Base-by-base conservation (phyloP, 2,113 vertebrate genomes). In the Opisthocomus hoazin region DNA sequence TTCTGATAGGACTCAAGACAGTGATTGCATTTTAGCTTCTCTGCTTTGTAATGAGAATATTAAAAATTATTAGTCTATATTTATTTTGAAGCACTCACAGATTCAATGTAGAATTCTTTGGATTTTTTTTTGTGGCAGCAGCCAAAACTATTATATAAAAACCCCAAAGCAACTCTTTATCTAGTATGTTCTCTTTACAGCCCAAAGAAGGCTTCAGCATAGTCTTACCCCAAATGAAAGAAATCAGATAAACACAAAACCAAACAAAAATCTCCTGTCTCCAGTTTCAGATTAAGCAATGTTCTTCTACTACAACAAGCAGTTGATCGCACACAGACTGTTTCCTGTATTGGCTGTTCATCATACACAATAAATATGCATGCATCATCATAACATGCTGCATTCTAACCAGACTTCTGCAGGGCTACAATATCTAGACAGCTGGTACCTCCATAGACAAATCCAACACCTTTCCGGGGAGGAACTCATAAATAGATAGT, bases 321-420 rank as follows among this genome's bases (percentile, higher is more conserved):
- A 50, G 19, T 0, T 50, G 41, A 64, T 41, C 13, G 8, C 22
- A 17, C 8, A 8, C 1, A n/a, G 23, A 6, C 9, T 15, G 5
- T 48, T 45, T 56, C 56, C 36, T 14, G 3, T 7, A 27, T 5
- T 8, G 4, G 14, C 16, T 24, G 3, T 45, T 41, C 36, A 17
- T 39, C 36, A 18, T 2, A 15, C 22, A 53, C 16, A 19, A 32
- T 4, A 34, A 36, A 46, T 2, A 41, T 0, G 5, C 32, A 34
- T 32, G 9, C 17, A 45, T 57, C 21, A 19, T 15, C 29, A 15
- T 12, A 17, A 45, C 0, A 3, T 26, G 18, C 39, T 51, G 43
- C 18, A 16, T 15, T 24, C 18, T 26, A 61, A 15, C 11, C 11
- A 57, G 30, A 21, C 5, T 73, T 66, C 45, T 14, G 2, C 5